These are phyloP conservation scores for Nibea coibor DNA, from an alignment of 2,113 vertebrate genomes.

Conservation along the genomic window DNA sequence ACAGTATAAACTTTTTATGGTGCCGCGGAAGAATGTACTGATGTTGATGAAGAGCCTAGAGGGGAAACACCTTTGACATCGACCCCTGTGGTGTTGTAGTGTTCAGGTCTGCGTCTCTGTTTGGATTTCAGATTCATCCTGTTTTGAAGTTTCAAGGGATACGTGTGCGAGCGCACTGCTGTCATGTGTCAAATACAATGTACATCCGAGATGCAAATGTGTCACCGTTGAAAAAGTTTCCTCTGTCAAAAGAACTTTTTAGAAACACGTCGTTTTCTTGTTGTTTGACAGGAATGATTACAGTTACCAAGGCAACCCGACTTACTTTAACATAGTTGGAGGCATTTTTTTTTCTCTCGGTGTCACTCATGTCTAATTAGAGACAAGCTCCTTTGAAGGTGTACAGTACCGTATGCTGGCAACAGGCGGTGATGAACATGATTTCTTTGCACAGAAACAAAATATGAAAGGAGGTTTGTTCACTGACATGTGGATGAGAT, in stretches of 20 bases:
- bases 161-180: background rate
- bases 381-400: slow-evolving; percentile 28
- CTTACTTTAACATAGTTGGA: slow-evolving; percentile 17
- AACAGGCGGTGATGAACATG: slow-evolving; percentile 44
- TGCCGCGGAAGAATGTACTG: background rate
- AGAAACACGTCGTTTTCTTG: background rate
- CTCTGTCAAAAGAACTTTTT: slow-evolving; percentile 13
- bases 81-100: background rate
- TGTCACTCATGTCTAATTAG: slow-evolving; percentile 52
- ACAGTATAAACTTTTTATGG: background rate
- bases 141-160: background rate
- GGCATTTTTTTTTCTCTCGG: slow-evolving; percentile 27
- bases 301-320: slow-evolving; percentile 9
- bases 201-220: slow-evolving; percentile 4
- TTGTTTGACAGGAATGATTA: slow-evolving; percentile 22
- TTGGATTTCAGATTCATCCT: background rate
- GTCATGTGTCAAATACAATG: background rate
- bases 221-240: slow-evolving; percentile 28
- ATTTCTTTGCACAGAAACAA: background rate
- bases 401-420: background rate
- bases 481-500: slow-evolving; percentile 17
- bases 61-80: background rate
- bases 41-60: background rate
- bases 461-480: slow-evolving; percentile 32
- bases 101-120: slow-evolving; percentile 1